Evolutionary conservation across 2,113 vertebrate species (phyloP).

Genomic region (Azemiops feae): DNA sequence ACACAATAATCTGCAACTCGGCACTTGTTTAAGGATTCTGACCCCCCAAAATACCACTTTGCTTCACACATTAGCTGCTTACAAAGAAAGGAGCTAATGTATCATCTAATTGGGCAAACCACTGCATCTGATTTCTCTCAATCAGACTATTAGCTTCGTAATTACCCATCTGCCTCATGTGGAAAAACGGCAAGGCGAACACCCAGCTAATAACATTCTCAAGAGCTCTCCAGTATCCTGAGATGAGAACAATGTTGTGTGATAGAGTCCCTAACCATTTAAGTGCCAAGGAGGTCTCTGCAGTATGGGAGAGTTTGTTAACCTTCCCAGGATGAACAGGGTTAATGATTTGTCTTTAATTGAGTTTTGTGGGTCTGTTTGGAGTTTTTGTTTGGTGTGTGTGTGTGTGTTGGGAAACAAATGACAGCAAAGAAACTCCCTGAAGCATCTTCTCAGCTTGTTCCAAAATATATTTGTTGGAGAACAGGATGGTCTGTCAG

Average conservation of each 20-base stretch:
- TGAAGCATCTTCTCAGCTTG: slow-evolving; percentile 20
- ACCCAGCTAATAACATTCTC: slow-evolving; percentile 99
- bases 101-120: slow-evolving; percentile 99
- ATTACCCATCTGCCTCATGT: slow-evolving; percentile 99
- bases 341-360: slow-evolving; percentile 78
- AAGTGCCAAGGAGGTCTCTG: slow-evolving; percentile 80
- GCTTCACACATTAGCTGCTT: slow-evolving; percentile 99
- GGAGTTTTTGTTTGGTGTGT: slow-evolving; percentile 43
- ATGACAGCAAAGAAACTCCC: slow-evolving; percentile 44
- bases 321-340: slow-evolving; percentile 64
- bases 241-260: slow-evolving; percentile 93
- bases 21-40: slow-evolving; percentile 96
- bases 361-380: slow-evolving; percentile 67
- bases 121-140: slow-evolving; percentile 99
- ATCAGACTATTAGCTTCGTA: slow-evolving; percentile 99
- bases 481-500: neutral
- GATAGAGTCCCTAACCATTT: slow-evolving; percentile 86
- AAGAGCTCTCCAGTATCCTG: slow-evolving; percentile 98
- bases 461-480: slow-evolving; percentile 28
- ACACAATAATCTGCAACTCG: slow-evolving; percentile 87
- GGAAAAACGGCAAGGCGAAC: slow-evolving; percentile 92
- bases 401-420: slow-evolving; percentile 38
- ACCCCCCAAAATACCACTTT: slow-evolving; percentile 98
- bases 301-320: slow-evolving; percentile 74
- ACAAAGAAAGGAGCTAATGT: slow-evolving; percentile 99